Conservation (phyloP, 2,888 invertebrate genomes). For the Digitonthophagus gazella region DNA sequence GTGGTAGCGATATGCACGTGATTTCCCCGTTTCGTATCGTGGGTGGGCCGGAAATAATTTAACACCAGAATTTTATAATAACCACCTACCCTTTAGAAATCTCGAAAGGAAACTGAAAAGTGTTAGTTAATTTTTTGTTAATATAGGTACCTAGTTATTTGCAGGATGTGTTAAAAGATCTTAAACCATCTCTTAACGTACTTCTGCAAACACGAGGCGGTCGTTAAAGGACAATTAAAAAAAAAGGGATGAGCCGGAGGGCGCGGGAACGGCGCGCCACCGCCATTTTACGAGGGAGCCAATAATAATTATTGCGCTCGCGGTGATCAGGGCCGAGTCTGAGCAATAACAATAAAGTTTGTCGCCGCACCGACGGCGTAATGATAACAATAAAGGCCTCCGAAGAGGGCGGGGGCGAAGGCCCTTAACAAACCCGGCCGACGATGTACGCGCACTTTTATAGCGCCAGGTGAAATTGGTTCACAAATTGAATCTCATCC, state of each 20-base stretch:
- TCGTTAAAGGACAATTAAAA: neutral
- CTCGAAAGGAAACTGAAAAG: no score
- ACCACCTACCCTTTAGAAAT: no score
- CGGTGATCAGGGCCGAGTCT: neutral
- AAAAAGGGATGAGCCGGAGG: neutral
- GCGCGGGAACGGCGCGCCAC: neutral
- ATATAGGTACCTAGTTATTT: no score
- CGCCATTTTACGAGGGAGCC: neutral
- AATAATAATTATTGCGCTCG: neutral
- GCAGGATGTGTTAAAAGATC: no score
- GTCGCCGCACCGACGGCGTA: neutral
- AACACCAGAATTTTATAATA: no score
- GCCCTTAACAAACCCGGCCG: neutral
- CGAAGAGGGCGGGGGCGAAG: no score
- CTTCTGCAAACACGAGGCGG: neutral
- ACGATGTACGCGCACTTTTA: neutral
- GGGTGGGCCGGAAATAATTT: neutral
- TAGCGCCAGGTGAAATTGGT: slow-evolving; percentile 34
- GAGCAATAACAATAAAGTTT: neutral
- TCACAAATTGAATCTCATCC: slow-evolving; percentile 42
- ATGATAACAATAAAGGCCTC: neutral
- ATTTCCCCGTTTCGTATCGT: neutral
- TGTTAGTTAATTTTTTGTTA: no score
- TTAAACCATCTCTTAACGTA: no score
- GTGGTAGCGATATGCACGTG: neutral